These are phyloP conservation scores for Malthinus flaveolus DNA, from an alignment of 2,888 invertebrate species.

Conservation along the genomic window DNA sequence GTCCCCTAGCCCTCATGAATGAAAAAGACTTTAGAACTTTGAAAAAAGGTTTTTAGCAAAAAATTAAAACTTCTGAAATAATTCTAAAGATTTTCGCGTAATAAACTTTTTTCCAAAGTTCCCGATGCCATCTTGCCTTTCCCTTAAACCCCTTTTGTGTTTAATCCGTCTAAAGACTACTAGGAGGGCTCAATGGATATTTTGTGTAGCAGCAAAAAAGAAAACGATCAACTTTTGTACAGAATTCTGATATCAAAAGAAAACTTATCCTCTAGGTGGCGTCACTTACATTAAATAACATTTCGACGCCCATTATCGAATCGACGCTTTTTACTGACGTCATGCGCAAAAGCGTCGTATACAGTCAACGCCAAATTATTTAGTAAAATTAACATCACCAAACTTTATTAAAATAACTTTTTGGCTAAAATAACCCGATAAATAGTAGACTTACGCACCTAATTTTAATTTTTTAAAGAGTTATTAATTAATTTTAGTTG, in stretches of 20 bases:
- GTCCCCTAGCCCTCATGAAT: too few species aligned
- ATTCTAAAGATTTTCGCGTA: too few species aligned
- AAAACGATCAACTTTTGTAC: too few species aligned
- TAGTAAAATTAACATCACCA: background rate
- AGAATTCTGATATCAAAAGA: background rate
- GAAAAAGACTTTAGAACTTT: too few species aligned
- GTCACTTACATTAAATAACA: background rate
- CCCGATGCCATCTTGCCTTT: too few species aligned
- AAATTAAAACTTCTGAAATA: too few species aligned
- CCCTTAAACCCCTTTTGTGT: too few species aligned
- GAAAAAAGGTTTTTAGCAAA: too few species aligned
- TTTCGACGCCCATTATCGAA: slow-evolving; percentile 41
- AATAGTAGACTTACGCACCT: background rate
- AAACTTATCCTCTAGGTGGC: slow-evolving; percentile 9
- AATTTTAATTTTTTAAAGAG: background rate
- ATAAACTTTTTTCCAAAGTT: too few species aligned
- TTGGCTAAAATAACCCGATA: background rate
- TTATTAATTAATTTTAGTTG: background rate
- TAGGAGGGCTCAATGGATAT: too few species aligned
- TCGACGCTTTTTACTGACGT: slow-evolving; percentile 41
- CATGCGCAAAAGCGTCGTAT: slow-evolving; percentile 38
- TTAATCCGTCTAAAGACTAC: too few species aligned
- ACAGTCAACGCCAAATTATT: slow-evolving; percentile 31
- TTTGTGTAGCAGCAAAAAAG: too few species aligned
- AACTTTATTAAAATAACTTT: background rate